Evolutionary conservation across 2,113 vertebrate species (phyloP).

Genomic region (Phalacrocorax aristotelis): DNA sequence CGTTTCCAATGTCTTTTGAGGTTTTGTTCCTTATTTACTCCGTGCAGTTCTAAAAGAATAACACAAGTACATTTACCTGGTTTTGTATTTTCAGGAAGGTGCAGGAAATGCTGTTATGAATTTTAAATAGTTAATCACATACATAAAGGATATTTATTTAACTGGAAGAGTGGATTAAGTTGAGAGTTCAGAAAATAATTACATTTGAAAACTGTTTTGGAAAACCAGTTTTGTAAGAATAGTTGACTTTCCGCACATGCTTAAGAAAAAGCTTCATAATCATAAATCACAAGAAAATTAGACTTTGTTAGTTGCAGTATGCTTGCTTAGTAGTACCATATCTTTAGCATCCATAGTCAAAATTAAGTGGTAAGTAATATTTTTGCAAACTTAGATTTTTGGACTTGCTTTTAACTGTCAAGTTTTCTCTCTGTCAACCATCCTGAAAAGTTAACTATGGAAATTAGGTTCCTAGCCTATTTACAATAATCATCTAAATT

Average conservation of each 20-base stretch:
- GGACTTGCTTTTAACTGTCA: background rate
- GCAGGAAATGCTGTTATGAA: background rate
- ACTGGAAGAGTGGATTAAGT: background rate
- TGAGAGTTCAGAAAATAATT: background rate
- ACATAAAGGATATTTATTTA: background rate
- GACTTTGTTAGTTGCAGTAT: background rate
- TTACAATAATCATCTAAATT: background rate
- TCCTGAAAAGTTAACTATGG: background rate
- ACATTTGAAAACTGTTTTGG: background rate
- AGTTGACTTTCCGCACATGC: background rate
- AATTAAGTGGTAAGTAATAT: background rate
- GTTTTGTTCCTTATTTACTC: background rate
- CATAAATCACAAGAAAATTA: background rate
- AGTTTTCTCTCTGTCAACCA: background rate
- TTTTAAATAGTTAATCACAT: background rate
- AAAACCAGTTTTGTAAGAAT: background rate
- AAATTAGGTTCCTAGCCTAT: background rate
- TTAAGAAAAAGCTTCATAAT: background rate
- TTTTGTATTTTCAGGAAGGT: background rate
- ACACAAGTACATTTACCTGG: background rate
- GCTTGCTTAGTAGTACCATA: background rate
- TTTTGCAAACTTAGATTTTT: background rate
- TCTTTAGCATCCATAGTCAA: background rate
- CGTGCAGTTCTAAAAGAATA: background rate
- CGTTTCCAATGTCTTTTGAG: background rate